Conservation (phyloP, 2,113 vertebrate species). For the Cheirogaleus medius region DNA sequence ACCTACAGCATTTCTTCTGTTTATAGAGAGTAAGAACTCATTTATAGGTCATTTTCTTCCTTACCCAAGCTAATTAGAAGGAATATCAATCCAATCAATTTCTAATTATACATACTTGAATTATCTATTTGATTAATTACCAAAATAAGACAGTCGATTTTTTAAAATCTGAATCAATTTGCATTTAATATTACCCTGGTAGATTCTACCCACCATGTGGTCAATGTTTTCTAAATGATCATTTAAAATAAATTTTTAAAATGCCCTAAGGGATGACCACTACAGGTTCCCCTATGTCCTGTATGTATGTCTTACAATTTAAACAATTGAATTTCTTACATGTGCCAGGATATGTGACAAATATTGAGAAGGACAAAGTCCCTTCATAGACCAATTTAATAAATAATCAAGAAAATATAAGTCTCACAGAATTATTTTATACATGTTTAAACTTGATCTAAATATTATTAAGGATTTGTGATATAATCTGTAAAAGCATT, state of each 20-base stretch:
- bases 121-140: constrained; percentile 2
- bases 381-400: background rate
- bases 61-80: constrained; percentile 10
- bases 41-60: background rate
- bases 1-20: background rate
- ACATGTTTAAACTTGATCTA: background rate
- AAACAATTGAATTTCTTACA: background rate
- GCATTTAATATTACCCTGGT: background rate
- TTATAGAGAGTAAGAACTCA: background rate
- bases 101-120: constrained; percentile 21
- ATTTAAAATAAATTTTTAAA: background rate
- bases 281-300: background rate
- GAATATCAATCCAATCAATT: background rate
- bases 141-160: background rate
- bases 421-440: background rate
- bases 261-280: rapidly evolving
- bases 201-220: background rate
- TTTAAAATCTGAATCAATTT: background rate
- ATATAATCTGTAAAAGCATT: background rate
- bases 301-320: background rate
- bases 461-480: background rate
- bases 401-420: background rate
- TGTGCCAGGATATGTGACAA: background rate
- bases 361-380: background rate
- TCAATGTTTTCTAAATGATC: background rate